These are phyloP conservation scores for Luidia sarsii DNA, from an alignment of 53 echinoderm and acorn worm species.

Conservation along the genomic window DNA sequence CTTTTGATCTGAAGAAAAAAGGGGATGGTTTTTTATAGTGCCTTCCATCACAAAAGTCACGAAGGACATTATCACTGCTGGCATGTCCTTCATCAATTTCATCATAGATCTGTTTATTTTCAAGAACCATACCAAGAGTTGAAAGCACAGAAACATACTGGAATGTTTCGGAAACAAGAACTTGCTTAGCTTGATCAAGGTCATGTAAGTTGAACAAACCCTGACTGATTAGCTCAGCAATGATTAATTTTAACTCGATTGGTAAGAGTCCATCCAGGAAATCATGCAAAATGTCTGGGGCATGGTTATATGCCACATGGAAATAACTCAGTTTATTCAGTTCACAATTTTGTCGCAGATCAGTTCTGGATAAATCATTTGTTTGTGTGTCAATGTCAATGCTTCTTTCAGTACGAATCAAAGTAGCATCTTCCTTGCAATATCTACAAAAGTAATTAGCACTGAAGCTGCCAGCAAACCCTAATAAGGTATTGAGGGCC, in stretches of 20 bases:
- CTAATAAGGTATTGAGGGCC: conserved; percentile 7
- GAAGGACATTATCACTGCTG: too few relatives aligned
- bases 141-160: too few relatives aligned
- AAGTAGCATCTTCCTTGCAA: conserved; percentile 2
- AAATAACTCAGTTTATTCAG: conserved; percentile 43
- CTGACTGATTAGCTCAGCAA: conserved; percentile 32
- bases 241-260: conserved; percentile 48
- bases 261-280: conserved; percentile 61
- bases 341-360: conserved; percentile 15
- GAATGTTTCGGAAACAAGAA: conserved; percentile 40
- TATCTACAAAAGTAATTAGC: conserved; percentile 29
- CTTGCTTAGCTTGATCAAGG: conserved; percentile 33
- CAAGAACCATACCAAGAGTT: too few relatives aligned
- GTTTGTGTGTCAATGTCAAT: conserved; percentile 3
- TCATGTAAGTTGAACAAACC: conserved; percentile 26
- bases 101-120: too few relatives aligned
- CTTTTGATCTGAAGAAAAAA: too few relatives aligned
- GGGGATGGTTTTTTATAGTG: too few relatives aligned
- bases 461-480: conserved; percentile 25
- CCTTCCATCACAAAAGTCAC: too few relatives aligned
- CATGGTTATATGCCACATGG: conserved; percentile 42
- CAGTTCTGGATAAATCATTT: conserved; percentile 31
- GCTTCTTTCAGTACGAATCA: conserved; percentile 15
- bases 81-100: too few relatives aligned
- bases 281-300: conserved; percentile 66